Conservation (phyloP, 2,888 invertebrate genomes). For the Agrochola lychnidis region DNA sequence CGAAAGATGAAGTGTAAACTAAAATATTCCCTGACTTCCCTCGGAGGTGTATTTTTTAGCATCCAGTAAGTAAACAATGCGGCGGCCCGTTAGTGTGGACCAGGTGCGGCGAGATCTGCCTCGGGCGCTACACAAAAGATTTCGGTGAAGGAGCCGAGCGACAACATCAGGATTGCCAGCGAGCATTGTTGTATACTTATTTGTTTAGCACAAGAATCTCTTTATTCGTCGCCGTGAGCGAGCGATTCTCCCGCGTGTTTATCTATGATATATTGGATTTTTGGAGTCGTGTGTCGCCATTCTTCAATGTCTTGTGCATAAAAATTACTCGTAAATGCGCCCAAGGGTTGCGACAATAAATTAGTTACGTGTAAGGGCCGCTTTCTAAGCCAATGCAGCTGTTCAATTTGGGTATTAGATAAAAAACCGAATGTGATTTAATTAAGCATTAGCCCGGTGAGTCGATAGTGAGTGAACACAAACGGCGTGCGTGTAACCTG, state of each 20-base stretch:
- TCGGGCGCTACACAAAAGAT: constrained; percentile 87
- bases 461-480: constrained; percentile 88
- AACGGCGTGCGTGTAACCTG: constrained; percentile 89
- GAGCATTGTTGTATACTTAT: constrained; percentile 81
- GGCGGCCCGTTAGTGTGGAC: constrained; percentile 78
- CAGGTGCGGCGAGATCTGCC: constrained; percentile 84
- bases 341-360: constrained; percentile 71
- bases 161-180: constrained; percentile 80
- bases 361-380: constrained; percentile 73
- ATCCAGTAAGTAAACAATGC: constrained; percentile 83
- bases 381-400: constrained; percentile 78
- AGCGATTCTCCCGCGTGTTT: constrained; percentile 78
- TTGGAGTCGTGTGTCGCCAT: constrained; percentile 76
- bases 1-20: constrained; percentile 89
- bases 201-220: constrained; percentile 85
- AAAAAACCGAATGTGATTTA: constrained; percentile 88
- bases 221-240: constrained; percentile 77
- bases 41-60: constrained; percentile 84
- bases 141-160: constrained; percentile 85
- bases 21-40: constrained; percentile 82
- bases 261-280: constrained; percentile 86
- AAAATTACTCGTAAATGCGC: constrained; percentile 61
- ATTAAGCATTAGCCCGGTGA: constrained; percentile 88
- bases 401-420: constrained; percentile 78
- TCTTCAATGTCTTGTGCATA: constrained; percentile 73